Base-by-base conservation (phyloP, 2,888 invertebrate species). In the Eupelmus urozonus region DNA sequence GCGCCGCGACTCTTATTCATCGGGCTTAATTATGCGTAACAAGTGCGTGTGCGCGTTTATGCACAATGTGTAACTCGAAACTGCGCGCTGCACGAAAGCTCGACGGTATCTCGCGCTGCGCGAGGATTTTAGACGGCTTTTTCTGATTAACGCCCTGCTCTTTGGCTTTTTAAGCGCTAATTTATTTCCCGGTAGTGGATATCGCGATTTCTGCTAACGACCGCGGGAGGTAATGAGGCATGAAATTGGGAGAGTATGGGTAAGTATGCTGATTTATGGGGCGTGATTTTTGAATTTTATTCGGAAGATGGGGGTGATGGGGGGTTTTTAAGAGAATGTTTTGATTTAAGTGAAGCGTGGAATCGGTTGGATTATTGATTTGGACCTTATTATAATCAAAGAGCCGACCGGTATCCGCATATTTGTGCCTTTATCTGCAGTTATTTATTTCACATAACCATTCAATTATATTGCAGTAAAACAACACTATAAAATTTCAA, bases 11-110 rank as follows among this genome's bases (percentile, higher is more conserved):
- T 65, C 69, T 62, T 53, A 75, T 69, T 69, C 60, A 25, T 29
- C 18, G 9, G 27, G 27, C 62, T 75, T 75, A 62, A 75, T 75
- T 69, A 62, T 51, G 75, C 67, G 62, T 62, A 62, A 75, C 69
- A 53, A 75, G 75, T 60, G 67, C 45, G 40, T 20, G 23, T 25
- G 11, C 23, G 18, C 51, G 9, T 45, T 5, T 45, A 16, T 16
- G 9, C 4, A 16, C 45, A 45, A 9, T 45, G 45, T 9, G 45
- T 45, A 45, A 45, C 45, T 45, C 45, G 45, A 45, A 13, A 45
- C 45, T 16, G 2, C 45, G 34, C 3, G 34, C 34, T 34, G 34
- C 34, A 9, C 34, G 34, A 34, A 9, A 9, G 34, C 34, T 34
- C 34, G 9, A 9, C 34, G 3, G 34, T 9, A 5, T 3, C 34